These are phyloP conservation scores for Sarcophaga subvicina DNA, from an alignment of 2,888 invertebrate genomes.

Conservation along the genomic window DNA sequence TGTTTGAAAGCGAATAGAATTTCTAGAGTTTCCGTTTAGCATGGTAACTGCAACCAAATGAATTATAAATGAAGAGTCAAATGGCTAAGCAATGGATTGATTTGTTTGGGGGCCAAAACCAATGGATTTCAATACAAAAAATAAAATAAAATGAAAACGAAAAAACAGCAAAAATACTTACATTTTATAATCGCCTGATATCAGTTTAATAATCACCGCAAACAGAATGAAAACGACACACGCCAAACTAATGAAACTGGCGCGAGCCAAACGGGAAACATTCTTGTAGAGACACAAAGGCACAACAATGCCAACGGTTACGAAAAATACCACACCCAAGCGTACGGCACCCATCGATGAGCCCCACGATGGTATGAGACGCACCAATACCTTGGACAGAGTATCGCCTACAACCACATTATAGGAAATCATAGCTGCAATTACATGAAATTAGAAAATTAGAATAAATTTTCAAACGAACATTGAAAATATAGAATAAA, in stretches of 20 bases:
- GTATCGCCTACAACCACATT: conserved; percentile 94
- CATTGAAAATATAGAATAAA: too few relatives aligned
- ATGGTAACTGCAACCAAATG: background rate
- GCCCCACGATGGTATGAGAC: conserved; percentile 84
- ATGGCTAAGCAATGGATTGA: background rate
- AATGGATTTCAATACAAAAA: background rate
- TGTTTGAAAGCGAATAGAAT: background rate
- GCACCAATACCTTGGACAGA: conserved; percentile 90
- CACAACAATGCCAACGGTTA: conserved; percentile 88
- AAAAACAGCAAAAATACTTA: conserved; percentile 82
- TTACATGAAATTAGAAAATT: conserved; percentile 43
- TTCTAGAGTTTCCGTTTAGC: conserved; percentile 34
- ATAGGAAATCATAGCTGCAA: conserved; percentile 93
- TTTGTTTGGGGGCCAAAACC: background rate
- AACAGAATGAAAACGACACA: conserved; percentile 89
- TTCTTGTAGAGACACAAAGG: conserved; percentile 91
- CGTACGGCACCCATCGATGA: conserved; percentile 81
- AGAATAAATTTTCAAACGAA: background rate
- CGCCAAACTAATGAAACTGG: conserved; percentile 83
- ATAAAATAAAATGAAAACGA: background rate
- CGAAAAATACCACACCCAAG: conserved; percentile 85
- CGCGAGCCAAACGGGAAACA: conserved; percentile 83
- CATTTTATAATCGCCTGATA: conserved; percentile 84
- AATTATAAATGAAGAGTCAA: background rate
- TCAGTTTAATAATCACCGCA: conserved; percentile 83